Conservation (phyloP, 2,797 vertebrate species). For the Hoplostethus atlanticus region DNA sequence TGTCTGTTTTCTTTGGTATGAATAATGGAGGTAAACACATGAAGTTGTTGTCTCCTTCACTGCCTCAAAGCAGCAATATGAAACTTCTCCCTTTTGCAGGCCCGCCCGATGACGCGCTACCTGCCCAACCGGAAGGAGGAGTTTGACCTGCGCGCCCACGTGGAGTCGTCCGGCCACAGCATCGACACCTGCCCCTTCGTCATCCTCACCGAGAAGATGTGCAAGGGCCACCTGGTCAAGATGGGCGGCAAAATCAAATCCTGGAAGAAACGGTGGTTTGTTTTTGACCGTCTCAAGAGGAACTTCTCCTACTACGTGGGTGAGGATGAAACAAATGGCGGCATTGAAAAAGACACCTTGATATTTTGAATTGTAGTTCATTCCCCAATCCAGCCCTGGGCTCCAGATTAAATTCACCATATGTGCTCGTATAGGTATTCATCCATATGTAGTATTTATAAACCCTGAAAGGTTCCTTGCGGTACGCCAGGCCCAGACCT, state of each 20-base stretch:
- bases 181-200: constrained; percentile 94
- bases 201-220: constrained; percentile 94
- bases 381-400: background rate
- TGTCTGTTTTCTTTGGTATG: constrained; percentile 8
- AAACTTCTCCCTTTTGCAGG: constrained; percentile 75
- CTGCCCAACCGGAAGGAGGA: constrained; percentile 97
- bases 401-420: constrained; percentile 13
- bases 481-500: background rate
- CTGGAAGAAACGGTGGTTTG: constrained; percentile 99
- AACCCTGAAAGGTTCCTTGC: constrained; percentile 11
- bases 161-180: constrained; percentile 95
- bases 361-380: background rate
- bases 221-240: constrained; percentile 97
- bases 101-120: constrained; percentile 96
- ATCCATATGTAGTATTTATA: background rate
- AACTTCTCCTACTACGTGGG: constrained; percentile 95
- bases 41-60: no score
- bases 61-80: no score
- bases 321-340: constrained; percentile 69
- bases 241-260: constrained; percentile 99
- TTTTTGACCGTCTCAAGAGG: constrained; percentile 97
- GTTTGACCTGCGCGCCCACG: constrained; percentile 95
- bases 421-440: background rate
- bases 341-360: background rate
- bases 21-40: constrained; percentile 41